These are phyloP conservation scores for Zaprionus lachaisei DNA, from an alignment of 1,140 invertebrate genomes.

Conservation along the genomic window DNA sequence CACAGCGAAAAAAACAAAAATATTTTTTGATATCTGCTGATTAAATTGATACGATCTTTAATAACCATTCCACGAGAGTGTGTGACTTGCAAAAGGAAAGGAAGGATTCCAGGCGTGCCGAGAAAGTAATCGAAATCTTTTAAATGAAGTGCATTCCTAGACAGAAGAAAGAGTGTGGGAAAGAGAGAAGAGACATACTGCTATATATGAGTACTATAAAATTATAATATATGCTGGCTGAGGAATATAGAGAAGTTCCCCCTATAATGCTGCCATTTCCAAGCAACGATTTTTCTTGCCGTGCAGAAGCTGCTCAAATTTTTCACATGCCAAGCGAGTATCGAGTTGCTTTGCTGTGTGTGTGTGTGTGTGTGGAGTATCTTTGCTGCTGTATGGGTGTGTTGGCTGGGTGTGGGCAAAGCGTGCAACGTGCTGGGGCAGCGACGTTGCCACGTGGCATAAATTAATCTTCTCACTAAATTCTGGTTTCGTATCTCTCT, in stretches of 20 bases:
- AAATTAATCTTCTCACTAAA: slow-evolving; percentile 78
- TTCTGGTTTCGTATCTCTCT: slow-evolving; percentile 47
- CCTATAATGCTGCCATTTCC: not conserved
- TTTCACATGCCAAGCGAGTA: slow-evolving; percentile 46
- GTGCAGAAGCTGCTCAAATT: slow-evolving; percentile 26
- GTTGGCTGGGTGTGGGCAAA: slow-evolving; percentile 41
- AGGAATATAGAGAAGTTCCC: not conserved
- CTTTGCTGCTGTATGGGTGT: slow-evolving; percentile 1
- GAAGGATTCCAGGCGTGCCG: not conserved
- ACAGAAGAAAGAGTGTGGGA: too few species aligned
- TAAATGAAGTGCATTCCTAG: not conserved
- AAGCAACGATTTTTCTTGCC: slow-evolving; percentile 3
- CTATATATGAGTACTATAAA: not conserved
- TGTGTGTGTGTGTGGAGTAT: slow-evolving; percentile 1
- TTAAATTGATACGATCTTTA: slow-evolving; percentile 11
- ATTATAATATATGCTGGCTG: not conserved
- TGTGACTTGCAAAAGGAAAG: not conserved
- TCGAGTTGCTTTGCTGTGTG: slow-evolving; percentile 53
- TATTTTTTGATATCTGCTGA: not conserved
- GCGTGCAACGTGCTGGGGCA: slow-evolving; percentile 68
- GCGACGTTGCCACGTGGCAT: slow-evolving; percentile 69
- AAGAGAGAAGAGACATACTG: not conserved
- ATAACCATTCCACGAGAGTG: not conserved
- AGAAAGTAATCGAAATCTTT: not conserved
- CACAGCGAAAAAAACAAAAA: slow-evolving; percentile 8